phyloP scores from a whole-genome alignment of 1,140 invertebrate species.

The Medauroidea extradentata region DNA sequence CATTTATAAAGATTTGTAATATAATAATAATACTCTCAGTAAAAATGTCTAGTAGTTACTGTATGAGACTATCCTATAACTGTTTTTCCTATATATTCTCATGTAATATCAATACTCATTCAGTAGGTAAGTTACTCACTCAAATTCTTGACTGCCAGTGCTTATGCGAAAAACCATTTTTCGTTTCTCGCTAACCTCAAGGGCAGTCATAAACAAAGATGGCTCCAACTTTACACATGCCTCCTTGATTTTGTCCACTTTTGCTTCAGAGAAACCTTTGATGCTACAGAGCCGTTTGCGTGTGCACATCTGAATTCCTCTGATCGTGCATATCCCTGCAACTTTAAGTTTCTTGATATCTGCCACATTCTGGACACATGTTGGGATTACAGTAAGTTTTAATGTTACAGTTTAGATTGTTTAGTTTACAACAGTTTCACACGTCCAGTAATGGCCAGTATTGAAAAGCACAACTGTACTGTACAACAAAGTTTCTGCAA shows the following conservation, averaged over 20 bases:
- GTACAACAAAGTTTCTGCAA: too few species aligned
- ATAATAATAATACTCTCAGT: too few species aligned
- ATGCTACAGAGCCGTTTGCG: slow-evolving; percentile 66
- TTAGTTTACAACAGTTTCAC: background rate
- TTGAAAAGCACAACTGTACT: too few species aligned
- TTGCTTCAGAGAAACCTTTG: slow-evolving; percentile 74
- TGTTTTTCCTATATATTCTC: too few species aligned
- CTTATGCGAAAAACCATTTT: slow-evolving; percentile 67
- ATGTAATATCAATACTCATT: too few species aligned
- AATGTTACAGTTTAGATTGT: slow-evolving; percentile 31
- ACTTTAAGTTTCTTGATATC: slow-evolving; percentile 77
- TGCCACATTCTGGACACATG: slow-evolving; percentile 43
- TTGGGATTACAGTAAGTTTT: slow-evolving; percentile 13
- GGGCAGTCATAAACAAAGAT: slow-evolving; percentile 65
- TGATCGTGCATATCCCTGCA: slow-evolving; percentile 73
- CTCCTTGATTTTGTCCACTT: slow-evolving; percentile 83
- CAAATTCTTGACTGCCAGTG: slow-evolving; percentile 67
- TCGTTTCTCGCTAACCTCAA: slow-evolving; percentile 66
- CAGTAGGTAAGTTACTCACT: slow-evolving; percentile 58
- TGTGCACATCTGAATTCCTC: slow-evolving; percentile 77
- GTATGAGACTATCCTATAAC: too few species aligned
- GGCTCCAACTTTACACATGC: slow-evolving; percentile 55
- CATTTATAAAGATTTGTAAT: too few species aligned
- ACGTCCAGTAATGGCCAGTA: too few species aligned
- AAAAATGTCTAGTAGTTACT: too few species aligned